These are phyloP conservation scores for Labrus mixtus DNA, from an alignment of 2,113 vertebrate species.

Conservation along the genomic window DNA sequence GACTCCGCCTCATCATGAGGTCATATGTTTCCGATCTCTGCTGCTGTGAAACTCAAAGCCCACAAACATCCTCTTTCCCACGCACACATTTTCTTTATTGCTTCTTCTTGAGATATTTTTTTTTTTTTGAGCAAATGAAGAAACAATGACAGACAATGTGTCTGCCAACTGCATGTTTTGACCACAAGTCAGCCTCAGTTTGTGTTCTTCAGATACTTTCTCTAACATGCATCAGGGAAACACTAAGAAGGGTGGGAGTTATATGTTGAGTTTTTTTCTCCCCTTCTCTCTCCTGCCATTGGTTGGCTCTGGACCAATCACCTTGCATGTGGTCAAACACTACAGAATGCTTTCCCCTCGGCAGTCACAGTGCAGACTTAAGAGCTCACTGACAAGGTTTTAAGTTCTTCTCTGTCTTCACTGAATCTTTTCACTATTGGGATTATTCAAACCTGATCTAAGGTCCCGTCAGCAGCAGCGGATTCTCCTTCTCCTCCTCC, in stretches of 20 bases:
- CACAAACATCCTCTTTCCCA: neutral
- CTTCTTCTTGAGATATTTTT: neutral
- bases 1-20: no score
- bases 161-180: no score
- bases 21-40: no score
- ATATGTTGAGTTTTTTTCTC: neutral
- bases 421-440: no score
- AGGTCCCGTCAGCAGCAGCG: neutral
- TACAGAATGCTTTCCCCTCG: neutral
- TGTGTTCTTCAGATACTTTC: no score
- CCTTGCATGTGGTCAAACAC: neutral
- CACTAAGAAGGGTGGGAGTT: conserved; percentile 5
- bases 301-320: conserved; percentile 52
- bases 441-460: neutral
- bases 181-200: no score
- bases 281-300: neutral
- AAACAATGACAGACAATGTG: no score
- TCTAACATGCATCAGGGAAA: neutral
- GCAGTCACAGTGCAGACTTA: neutral
- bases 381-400: no score
- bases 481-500: neutral
- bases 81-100: neutral
- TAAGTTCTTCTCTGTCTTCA: neutral
- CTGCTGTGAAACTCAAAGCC: no score
- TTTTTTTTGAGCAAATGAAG: neutral